Evolutionary conservation across 2,797 vertebrate genomes (phyloP).

Genomic region (Crypturellus tataupa): DNA sequence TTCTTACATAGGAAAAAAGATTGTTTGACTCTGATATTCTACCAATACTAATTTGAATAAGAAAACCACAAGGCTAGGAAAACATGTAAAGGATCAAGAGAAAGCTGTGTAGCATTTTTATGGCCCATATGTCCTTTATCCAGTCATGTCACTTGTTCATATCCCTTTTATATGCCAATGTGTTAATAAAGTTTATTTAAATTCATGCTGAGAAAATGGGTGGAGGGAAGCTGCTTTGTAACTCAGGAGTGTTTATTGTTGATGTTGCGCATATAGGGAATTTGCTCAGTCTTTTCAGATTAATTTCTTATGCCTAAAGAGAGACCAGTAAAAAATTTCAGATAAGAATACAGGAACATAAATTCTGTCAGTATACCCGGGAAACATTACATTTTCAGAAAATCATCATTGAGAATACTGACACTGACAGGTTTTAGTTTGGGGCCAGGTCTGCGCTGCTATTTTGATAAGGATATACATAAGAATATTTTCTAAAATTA

Average conservation of each 20-base stretch:
- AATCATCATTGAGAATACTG: not conserved
- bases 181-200: not conserved
- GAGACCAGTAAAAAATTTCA: not conserved
- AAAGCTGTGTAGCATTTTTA: too few species aligned
- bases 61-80: not conserved
- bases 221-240: not conserved
- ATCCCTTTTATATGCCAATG: not conserved
- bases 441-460: not conserved
- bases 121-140: not conserved
- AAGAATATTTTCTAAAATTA: not conserved
- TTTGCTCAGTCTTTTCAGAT: not conserved
- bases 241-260: not conserved
- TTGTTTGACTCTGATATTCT: not conserved
- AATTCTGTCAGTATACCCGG: not conserved
- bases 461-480: not conserved
- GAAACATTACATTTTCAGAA: not conserved
- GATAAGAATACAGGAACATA: not conserved
- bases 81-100: not conserved
- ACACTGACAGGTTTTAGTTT: not conserved
- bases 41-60: not conserved
- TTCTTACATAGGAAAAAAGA: not conserved
- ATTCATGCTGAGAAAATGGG: not conserved
- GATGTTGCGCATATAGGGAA: not conserved
- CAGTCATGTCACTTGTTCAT: not conserved
- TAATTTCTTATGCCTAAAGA: not conserved